phyloP scores from a whole-genome alignment of 2,888 invertebrate genomes.

The Drosophila neotestacea region DNA sequence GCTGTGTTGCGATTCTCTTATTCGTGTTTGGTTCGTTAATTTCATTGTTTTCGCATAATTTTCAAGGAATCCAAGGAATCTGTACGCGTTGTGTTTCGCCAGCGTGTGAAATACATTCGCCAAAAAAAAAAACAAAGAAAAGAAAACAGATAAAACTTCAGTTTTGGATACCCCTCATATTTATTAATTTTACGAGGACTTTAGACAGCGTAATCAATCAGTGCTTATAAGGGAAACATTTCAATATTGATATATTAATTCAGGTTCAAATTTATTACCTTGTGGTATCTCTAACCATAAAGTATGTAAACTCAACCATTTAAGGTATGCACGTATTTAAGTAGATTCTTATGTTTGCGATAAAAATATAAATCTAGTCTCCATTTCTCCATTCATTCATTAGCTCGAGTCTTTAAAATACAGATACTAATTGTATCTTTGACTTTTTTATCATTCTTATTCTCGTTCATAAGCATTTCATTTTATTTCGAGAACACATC shows the following conservation, averaged over 20 bases:
- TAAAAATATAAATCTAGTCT: too few relatives aligned
- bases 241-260: not conserved
- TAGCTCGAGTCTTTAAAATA: too few relatives aligned
- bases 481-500: too few relatives aligned
- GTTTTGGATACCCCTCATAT: conserved; percentile 5
- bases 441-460: too few relatives aligned
- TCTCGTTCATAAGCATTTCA: too few relatives aligned
- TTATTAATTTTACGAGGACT: conserved; percentile 6
- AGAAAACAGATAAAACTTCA: not conserved
- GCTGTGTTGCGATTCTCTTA: conserved; percentile 60
- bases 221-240: not conserved
- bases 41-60: conserved; percentile 80
- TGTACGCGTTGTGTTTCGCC: not conserved
- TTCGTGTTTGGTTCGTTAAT: conserved; percentile 80
- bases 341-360: not conserved
- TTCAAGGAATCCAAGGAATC: conserved; percentile 40
- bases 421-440: too few relatives aligned
- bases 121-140: not conserved
- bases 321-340: too few relatives aligned
- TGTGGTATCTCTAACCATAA: too few relatives aligned
- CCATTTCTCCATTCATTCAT: too few relatives aligned
- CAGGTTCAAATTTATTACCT: not conserved
- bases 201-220: conserved; percentile 9
- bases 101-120: conserved; percentile 28
- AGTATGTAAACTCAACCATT: not conserved